A percentile compares a stretch with the other conserved stretches of the same genome.
phyloP scores from a whole-genome alignment of 2,888 invertebrate species.

The Timandra comae region DNA sequence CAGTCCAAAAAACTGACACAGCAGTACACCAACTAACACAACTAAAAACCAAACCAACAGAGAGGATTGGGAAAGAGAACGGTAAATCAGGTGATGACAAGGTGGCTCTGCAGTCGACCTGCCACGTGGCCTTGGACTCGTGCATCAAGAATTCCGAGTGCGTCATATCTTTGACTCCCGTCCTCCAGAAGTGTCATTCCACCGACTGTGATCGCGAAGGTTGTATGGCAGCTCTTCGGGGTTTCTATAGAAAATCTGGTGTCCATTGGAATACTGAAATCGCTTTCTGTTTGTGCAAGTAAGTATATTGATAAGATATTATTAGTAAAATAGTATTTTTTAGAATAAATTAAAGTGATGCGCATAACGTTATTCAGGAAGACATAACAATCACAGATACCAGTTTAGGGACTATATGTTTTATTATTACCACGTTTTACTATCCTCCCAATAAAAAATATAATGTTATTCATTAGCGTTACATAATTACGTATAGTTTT shows the following conservation, averaged over 20 bases:
- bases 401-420: too few relatives aligned
- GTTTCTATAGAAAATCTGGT: constrained; percentile 88
- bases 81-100: constrained; percentile 74
- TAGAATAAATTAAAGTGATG: too few relatives aligned
- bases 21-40: too few relatives aligned
- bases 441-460: too few relatives aligned
- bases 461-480: too few relatives aligned
- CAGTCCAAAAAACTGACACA: too few relatives aligned
- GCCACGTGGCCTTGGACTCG: constrained; percentile 88
- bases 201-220: constrained; percentile 86
- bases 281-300: constrained; percentile 96
- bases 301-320: constrained; percentile 70
- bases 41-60: constrained; percentile 33
- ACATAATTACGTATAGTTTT: too few relatives aligned
- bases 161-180: constrained; percentile 86
- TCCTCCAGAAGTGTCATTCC: constrained; percentile 87
- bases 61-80: constrained; percentile 74
- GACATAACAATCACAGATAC: too few relatives aligned
- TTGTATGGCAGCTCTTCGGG: constrained; percentile 91
- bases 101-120: constrained; percentile 86
- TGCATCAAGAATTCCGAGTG: constrained; percentile 90
- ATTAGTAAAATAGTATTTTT: too few relatives aligned
- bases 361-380: too few relatives aligned
- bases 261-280: constrained; percentile 91
- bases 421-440: too few relatives aligned